Percentiles rank a stretch among this genome's conserved stretches.
Conservation (phyloP, 2,113 vertebrate species). For the Phrynosoma blainvillii region DNA sequence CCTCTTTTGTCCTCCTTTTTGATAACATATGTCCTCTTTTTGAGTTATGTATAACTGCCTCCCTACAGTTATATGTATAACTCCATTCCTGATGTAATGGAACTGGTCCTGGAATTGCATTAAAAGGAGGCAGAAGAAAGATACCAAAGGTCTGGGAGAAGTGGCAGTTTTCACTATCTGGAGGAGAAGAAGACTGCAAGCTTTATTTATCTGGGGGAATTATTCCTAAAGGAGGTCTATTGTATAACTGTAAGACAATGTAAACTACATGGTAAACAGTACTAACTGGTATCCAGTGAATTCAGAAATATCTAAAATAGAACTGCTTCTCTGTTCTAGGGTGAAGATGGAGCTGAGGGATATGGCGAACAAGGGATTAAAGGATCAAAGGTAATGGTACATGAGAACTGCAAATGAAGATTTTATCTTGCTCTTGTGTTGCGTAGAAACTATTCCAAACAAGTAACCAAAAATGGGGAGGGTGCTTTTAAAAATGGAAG, state of each 20-base stretch:
- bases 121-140: background rate
- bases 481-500: no score
- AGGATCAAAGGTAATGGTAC: conserved; percentile 70
- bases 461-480: background rate
- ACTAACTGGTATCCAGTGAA: background rate
- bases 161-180: background rate
- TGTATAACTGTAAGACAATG: background rate
- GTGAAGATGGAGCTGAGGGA: conserved; percentile 60
- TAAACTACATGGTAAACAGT: background rate
- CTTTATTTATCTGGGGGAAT: background rate
- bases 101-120: background rate
- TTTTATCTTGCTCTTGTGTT: background rate
- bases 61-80: background rate
- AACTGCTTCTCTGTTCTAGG: conserved; percentile 60
- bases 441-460: background rate
- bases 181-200: background rate
- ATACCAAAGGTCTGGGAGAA: background rate
- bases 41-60: no score
- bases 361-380: conserved; percentile 62
- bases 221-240: background rate
- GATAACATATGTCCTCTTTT: no score
- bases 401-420: no score
- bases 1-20: no score
- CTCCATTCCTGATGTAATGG: background rate
- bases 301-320: conserved; percentile 15